Conservation (phyloP, 2,888 invertebrate genomes). For the Hypena proboscidalis region DNA sequence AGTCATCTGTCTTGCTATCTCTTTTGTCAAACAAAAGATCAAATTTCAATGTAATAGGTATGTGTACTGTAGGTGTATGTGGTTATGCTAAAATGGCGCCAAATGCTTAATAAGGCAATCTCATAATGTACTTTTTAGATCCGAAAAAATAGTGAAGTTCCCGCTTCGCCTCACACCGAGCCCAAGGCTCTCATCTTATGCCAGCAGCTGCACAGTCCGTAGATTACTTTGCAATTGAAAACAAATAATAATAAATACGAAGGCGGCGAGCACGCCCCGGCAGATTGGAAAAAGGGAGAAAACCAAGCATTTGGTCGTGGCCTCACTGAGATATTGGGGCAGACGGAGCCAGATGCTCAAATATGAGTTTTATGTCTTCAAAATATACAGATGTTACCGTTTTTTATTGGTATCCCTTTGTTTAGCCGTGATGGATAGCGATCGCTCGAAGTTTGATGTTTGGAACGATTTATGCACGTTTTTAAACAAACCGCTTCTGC, state of each 20-base stretch:
- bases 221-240: conserved; percentile 84
- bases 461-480: conserved; percentile 2
- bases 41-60: too few relatives aligned
- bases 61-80: too few relatives aligned
- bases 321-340: conserved; percentile 63
- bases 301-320: conserved; percentile 53
- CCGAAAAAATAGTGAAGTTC: conserved; percentile 1
- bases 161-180: conserved; percentile 18
- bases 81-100: too few relatives aligned
- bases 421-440: conserved; percentile 33
- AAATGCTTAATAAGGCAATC: too few relatives aligned
- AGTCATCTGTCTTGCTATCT: background rate
- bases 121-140: too few relatives aligned
- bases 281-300: conserved; percentile 77
- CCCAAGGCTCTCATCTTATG: conserved; percentile 54
- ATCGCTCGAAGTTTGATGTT: conserved; percentile 3
- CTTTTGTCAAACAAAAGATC: too few relatives aligned
- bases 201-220: conserved; percentile 73
- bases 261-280: conserved; percentile 64
- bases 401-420: conserved; percentile 34
- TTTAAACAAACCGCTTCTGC: too few relatives aligned
- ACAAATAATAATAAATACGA: conserved; percentile 83
- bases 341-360: conserved; percentile 66
- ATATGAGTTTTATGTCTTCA: conserved; percentile 64
- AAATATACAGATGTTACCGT: conserved; percentile 47